Conservation (phyloP, 2,888 invertebrate species). For the Apotomis turbidana region DNA sequence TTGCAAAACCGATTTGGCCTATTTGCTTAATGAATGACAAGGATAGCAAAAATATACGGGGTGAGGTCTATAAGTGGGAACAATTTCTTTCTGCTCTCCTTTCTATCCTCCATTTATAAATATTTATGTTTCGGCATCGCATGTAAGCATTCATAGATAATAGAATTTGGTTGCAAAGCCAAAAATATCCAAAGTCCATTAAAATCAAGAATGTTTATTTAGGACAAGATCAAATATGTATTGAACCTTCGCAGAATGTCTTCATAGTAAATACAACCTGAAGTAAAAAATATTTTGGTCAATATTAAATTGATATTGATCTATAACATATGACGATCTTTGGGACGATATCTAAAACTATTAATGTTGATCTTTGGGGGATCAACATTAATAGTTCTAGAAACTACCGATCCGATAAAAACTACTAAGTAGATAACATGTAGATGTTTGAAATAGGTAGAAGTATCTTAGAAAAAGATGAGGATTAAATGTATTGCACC, state of each 20-base stretch:
- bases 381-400: too few species aligned
- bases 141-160: not conserved
- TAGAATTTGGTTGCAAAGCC: conserved; percentile 15
- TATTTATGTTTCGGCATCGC: too few species aligned
- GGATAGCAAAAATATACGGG: not conserved
- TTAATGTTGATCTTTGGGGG: too few species aligned
- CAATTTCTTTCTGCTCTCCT: too few species aligned
- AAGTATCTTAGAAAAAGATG: too few species aligned
- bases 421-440: too few species aligned
- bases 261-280: conserved; percentile 47
- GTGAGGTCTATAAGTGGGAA: too few species aligned
- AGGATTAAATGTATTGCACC: too few species aligned
- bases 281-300: conserved; percentile 5
- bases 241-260: conserved; percentile 55
- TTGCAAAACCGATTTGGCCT: not conserved
- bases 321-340: not conserved
- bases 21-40: not conserved
- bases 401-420: too few species aligned
- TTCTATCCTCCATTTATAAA: too few species aligned
- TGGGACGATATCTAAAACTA: not conserved
- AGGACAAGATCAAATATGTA: conserved; percentile 56
- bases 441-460: too few species aligned
- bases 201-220: conserved; percentile 55
- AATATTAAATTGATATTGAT: conserved; percentile 21
- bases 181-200: conserved; percentile 50